These are phyloP conservation scores for Drosophila birchii DNA, from an alignment of 2,888 invertebrate species.

Conservation along the genomic window DNA sequence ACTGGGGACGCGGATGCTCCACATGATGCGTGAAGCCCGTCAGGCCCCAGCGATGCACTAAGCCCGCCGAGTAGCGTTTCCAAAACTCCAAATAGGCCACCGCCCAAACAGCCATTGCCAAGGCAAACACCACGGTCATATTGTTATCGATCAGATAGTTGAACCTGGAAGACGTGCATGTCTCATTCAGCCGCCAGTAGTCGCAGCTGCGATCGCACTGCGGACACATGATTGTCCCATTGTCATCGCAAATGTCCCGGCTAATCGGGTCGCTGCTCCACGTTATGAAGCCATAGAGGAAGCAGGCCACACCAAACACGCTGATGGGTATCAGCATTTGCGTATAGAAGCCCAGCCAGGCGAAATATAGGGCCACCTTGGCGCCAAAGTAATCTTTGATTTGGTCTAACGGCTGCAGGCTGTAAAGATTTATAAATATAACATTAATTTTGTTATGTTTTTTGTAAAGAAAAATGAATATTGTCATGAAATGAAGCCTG, in stretches of 20 bases:
- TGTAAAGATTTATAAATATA: slow-evolving; percentile 31
- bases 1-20: slow-evolving; percentile 92
- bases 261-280: slow-evolving; percentile 85
- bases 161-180: slow-evolving; percentile 89
- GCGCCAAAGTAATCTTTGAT: slow-evolving; percentile 92
- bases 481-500: not conserved
- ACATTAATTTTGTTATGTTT: not conserved
- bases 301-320: slow-evolving; percentile 88
- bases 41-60: slow-evolving; percentile 93
- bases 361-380: slow-evolving; percentile 92
- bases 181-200: slow-evolving; percentile 90
- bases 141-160: slow-evolving; percentile 94
- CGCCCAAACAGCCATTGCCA: slow-evolving; percentile 93
- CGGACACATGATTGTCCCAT: slow-evolving; percentile 91
- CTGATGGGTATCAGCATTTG: slow-evolving; percentile 92
- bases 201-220: slow-evolving; percentile 91
- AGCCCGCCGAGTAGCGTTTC: slow-evolving; percentile 91
- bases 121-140: slow-evolving; percentile 91
- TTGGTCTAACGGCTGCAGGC: slow-evolving; percentile 89
- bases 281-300: slow-evolving; percentile 87
- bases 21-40: slow-evolving; percentile 90
- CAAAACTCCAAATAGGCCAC: slow-evolving; percentile 92
- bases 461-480: not conserved
- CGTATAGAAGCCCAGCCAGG: slow-evolving; percentile 94
- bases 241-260: slow-evolving; percentile 87